These are phyloP conservation scores for Montipora capitata DNA, from an alignment of 92 coral and sea anemone genomes.

Conservation along the genomic window DNA sequence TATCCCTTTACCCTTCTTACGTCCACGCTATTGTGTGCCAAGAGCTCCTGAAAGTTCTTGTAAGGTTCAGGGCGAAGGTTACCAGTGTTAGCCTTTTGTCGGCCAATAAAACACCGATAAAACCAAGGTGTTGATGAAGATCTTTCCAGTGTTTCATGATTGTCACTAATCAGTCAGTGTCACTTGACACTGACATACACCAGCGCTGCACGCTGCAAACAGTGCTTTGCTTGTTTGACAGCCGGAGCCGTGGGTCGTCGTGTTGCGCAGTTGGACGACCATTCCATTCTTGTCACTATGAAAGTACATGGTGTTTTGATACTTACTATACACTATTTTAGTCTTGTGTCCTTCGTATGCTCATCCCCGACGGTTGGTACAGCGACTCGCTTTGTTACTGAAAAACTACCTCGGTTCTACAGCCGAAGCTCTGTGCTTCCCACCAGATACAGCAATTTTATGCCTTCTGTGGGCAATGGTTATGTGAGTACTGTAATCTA, in stretches of 20 bases:
- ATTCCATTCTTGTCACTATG: conserved; percentile 9
- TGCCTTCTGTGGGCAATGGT: conserved; percentile 92
- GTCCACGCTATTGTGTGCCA: no score
- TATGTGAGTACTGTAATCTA: conserved; percentile 83
- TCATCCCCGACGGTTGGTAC: conserved; percentile 47
- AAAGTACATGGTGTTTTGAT: background rate
- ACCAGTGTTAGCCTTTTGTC: no score
- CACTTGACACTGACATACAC: no score
- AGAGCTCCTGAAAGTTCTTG: no score
- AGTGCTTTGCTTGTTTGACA: background rate
- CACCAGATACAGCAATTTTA: conserved; percentile 81
- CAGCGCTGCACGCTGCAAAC: background rate
- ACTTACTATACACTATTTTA: background rate
- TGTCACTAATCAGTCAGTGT: no score
- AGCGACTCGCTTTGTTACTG: conserved; percentile 78
- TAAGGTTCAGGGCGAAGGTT: no score
- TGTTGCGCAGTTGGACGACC: background rate
- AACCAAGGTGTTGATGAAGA: no score
- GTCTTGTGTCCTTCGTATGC: background rate
- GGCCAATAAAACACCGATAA: no score
- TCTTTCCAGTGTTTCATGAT: no score
- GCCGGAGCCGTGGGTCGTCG: background rate
- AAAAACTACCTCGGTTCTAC: conserved; percentile 59
- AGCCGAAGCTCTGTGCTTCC: conserved; percentile 68
- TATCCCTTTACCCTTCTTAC: no score